These are phyloP conservation scores for Conopomorpha cramerella DNA, from an alignment of 1,140 invertebrate genomes.

Conservation along the genomic window DNA sequence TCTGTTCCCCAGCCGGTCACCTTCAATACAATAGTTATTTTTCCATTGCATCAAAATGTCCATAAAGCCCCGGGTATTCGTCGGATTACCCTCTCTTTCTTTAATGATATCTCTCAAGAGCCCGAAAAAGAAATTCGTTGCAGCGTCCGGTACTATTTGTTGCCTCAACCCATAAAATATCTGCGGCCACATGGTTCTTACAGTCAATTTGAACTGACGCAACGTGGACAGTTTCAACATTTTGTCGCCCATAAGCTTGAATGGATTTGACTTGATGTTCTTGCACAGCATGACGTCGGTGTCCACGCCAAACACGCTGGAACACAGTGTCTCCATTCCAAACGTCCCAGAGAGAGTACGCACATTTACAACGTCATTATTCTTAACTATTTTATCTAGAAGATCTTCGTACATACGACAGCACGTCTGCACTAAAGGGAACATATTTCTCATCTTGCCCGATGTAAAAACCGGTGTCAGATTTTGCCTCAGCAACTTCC, in stretches of 20 bases:
- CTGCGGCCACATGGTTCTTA: background rate
- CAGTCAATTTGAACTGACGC: too few species aligned
- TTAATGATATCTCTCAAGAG: background rate
- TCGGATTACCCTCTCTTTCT: background rate
- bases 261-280: background rate
- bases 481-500: constrained; percentile 57
- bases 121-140: background rate
- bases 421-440: constrained; percentile 17
- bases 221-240: constrained; percentile 1
- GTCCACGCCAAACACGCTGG: constrained; percentile 1
- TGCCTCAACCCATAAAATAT: background rate
- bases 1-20: background rate
- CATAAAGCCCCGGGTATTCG: constrained; percentile 53
- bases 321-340: background rate
- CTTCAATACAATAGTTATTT: background rate
- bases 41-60: constrained; percentile 45
- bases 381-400: background rate
- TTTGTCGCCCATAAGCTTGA: background rate
- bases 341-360: background rate
- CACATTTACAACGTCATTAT: constrained; percentile 4
- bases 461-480: constrained; percentile 60
- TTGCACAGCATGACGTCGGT: background rate
- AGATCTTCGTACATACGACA: background rate
- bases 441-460: constrained; percentile 55
- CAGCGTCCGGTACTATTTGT: background rate